A percentile compares a stretch with the other conserved stretches of the same genome.
Evolutionary conservation across 2,797 vertebrate species (phyloP).

Genomic region (Bufotes viridis): DNA sequence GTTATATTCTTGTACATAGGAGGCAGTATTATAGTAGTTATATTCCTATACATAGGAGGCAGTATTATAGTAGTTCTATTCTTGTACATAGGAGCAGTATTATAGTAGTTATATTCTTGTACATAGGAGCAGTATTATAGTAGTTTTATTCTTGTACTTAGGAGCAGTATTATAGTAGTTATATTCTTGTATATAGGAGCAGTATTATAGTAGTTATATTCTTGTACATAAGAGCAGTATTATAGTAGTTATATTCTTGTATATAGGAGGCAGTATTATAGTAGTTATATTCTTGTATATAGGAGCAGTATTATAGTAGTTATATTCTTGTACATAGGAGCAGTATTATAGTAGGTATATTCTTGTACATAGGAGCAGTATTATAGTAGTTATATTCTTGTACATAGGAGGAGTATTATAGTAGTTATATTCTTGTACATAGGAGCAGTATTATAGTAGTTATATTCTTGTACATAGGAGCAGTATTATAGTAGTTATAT

Average conservation of each 20-base stretch:
- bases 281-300: background rate
- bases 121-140: conserved; percentile 2
- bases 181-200: background rate
- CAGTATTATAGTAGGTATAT: background rate
- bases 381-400: background rate
- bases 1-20: background rate
- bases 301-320: too few relatives aligned
- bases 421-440: conserved; percentile 1
- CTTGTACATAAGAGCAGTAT: background rate
- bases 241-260: conserved; percentile 1
- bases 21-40: background rate
- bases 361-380: too few relatives aligned
- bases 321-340: background rate
- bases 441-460: background rate
- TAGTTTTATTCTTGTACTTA: background rate
- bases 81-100: background rate
- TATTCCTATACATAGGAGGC: background rate
- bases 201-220: background rate
- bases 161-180: too few relatives aligned
- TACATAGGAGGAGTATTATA: background rate
- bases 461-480: background rate
- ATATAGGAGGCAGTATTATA: background rate
- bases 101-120: conserved; percentile 9
- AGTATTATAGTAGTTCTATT: conserved; percentile 5
- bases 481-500: background rate